Evolutionary conservation across 1,140 invertebrate species (phyloP), one percentile per base, ranked within the genome.

Genomic region (Musca vetustissima): DNA sequence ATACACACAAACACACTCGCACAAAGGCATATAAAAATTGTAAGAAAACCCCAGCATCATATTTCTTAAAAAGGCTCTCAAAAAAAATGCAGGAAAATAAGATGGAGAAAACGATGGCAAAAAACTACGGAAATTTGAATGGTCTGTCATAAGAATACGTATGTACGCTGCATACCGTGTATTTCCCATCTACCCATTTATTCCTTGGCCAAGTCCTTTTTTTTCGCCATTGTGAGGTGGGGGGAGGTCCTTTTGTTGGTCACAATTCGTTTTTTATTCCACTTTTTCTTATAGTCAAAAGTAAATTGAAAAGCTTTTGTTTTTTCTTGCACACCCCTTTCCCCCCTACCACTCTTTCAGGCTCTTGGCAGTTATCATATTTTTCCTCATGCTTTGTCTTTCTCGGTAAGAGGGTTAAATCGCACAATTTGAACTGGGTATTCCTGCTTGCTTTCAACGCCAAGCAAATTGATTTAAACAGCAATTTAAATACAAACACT

Each of bases 251-350:
- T n/a, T n/a, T n/a, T n/a, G n/a, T n/a, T n/a, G n/a, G n/a, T n/a
- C n/a, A n/a, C n/a, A n/a, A n/a, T n/a, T 43, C 6, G 2, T 43
- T 13, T 43, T 43, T 43, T 43, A 8, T 43, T 43, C 36, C 28
- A 32, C 9, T 43, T 43, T 11, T 43, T 13, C 36, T 43, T 13
- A 43, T 43, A 13, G 36, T 43, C 36, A 43, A 43, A 43, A 43
- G 57, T 36, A 61, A 61, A 61, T 61, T 61, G 57, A 61, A 61
- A 61, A 61, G 57, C 57, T 61, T 61, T 61, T 43, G 57, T 61
- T 61, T 61, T 61, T 8, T n/a, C n/a, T n/a, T n/a, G n/a, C n/a
- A n/a, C n/a, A n/a, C n/a, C n/a, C n/a, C n/a, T n/a, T n/a, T n/a
- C n/a, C n/a, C n/a, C n/a, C n/a, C n/a, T n/a, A n/a, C n/a, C n/a